Conservation (phyloP, 30 jellyfish, hydroid and myxozoan species). For the Cassiopea andromeda region DNA sequence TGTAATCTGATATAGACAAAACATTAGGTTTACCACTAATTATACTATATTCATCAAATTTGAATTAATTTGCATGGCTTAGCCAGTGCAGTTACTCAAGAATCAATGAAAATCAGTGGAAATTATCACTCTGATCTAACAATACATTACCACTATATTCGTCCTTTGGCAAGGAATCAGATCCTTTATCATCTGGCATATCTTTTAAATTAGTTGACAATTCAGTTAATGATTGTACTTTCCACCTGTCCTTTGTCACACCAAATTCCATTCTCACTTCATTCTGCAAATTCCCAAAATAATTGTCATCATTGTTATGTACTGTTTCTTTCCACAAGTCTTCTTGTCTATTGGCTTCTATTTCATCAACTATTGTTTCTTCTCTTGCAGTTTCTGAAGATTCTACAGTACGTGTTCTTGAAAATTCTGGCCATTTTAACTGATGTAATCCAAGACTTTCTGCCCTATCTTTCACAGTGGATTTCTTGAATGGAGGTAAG, state of each 20-base stretch:
- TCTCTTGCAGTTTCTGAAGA: neutral
- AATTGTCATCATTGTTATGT: neutral
- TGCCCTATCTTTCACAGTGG: neutral
- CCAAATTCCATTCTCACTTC: neutral
- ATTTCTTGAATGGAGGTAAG: constrained; percentile 61
- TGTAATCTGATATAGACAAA: too few species aligned
- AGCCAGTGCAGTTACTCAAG: neutral
- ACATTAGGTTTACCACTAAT: too few species aligned
- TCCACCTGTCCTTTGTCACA: neutral
- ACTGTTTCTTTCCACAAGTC: neutral
- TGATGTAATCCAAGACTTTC: neutral
- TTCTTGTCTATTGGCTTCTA: neutral
- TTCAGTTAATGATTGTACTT: neutral
- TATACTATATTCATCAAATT: too few species aligned
- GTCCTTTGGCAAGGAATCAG: constrained; percentile 8
- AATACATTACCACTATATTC: constrained; percentile 43
- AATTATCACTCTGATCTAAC: neutral
- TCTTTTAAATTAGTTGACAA: neutral
- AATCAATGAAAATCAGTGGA: neutral
- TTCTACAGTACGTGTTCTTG: neutral
- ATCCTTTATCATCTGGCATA: constrained; percentile 14
- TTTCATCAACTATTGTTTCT: neutral
- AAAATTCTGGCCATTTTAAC: neutral
- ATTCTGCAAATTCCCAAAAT: neutral
- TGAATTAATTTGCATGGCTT: neutral